Evolutionary conservation across 23 tunicate genomes (phyloP).

Genomic region (Halocynthia aurantium): DNA sequence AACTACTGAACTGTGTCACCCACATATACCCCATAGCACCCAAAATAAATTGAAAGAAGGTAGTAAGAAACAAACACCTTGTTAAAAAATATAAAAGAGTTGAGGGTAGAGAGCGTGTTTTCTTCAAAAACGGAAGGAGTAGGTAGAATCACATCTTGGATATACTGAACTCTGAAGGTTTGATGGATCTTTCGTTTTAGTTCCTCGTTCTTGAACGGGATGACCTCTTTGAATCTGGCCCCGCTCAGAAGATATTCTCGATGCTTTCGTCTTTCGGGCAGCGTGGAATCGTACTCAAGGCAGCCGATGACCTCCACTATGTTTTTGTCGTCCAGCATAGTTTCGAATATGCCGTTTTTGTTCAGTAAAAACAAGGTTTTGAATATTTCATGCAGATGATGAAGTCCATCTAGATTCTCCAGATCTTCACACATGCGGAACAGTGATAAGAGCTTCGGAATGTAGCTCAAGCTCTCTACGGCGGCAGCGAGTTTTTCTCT

Average conservation of each 20-base stretch:
- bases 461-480: slow-evolving; percentile 75
- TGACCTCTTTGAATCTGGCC: slow-evolving; percentile 85
- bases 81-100: slow-evolving; percentile 79
- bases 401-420: slow-evolving; percentile 61
- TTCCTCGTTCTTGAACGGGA: slow-evolving; percentile 63
- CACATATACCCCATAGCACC: not conserved
- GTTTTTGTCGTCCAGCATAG: slow-evolving; percentile 59
- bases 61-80: slow-evolving; percentile 41
- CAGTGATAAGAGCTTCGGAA: slow-evolving; percentile 61
- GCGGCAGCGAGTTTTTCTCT: slow-evolving; percentile 86
- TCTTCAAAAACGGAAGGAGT: slow-evolving; percentile 97
- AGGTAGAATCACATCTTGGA: slow-evolving; percentile 92
- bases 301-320: slow-evolving; percentile 83
- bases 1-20: not conserved
- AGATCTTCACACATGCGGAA: slow-evolving; percentile 81
- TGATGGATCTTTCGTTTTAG: slow-evolving; percentile 80
- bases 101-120: slow-evolving; percentile 80
- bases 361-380: slow-evolving; percentile 71
- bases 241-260: slow-evolving; percentile 71
- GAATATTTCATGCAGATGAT: slow-evolving; percentile 71
- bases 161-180: slow-evolving; percentile 92
- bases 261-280: slow-evolving; percentile 48
- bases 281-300: slow-evolving; percentile 82
- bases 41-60: not conserved
- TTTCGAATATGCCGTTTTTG: slow-evolving; percentile 65